These are phyloP conservation scores for Hipposideros armiger DNA, from an alignment of 2,113 vertebrate species.

Conservation along the genomic window DNA sequence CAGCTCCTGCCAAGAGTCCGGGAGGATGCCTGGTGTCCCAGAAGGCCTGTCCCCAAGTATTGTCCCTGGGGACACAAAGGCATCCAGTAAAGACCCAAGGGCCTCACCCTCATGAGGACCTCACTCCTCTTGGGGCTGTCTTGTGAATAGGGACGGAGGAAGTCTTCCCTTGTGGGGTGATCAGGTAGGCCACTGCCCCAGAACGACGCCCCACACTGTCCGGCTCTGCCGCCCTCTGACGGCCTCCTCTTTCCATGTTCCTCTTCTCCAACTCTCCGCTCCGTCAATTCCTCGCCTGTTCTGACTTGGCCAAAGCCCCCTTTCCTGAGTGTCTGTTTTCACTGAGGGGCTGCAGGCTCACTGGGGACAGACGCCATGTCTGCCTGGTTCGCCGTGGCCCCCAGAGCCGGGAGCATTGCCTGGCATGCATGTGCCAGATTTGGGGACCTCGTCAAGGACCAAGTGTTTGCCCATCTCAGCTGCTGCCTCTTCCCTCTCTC, in stretches of 20 bases:
- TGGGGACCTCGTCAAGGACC: background rate
- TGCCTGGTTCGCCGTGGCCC: background rate
- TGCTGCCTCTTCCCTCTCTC: background rate
- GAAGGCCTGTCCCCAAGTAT: background rate
- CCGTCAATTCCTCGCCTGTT: too few species aligned
- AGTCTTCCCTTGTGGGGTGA: too few species aligned
- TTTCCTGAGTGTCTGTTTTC: background rate
- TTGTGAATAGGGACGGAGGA: fast-evolving
- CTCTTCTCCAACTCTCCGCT: background rate
- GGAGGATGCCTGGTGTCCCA: background rate
- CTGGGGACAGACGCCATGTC: background rate
- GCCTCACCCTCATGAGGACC: background rate
- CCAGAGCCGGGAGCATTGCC: background rate
- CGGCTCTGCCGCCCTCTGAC: background rate
- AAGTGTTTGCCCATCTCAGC: too few species aligned
- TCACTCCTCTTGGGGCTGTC: background rate
- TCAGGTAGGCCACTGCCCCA: background rate
- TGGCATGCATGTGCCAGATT: background rate
- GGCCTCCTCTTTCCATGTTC: background rate
- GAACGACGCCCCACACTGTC: too few species aligned
- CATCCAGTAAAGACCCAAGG: background rate
- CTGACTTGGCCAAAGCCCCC: too few species aligned
- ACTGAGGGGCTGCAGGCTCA: background rate
- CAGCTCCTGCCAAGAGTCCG: background rate
- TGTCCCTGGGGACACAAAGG: background rate